Evolutionary conservation across 1,140 invertebrate species (phyloP).

Genomic region (Acromyrmex charruanus): DNA sequence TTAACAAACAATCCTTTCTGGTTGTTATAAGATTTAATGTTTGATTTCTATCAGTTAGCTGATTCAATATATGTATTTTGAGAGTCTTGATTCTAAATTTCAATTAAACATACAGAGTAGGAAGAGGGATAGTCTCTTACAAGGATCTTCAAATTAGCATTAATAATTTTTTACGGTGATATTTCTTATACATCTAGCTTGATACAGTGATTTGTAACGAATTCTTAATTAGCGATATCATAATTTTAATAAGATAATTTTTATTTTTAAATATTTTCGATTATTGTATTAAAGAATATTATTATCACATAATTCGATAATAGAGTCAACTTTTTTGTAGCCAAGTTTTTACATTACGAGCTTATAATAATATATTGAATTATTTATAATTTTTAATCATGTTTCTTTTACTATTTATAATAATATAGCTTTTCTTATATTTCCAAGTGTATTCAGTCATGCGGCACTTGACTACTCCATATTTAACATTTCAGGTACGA

Average conservation of each 20-base stretch:
- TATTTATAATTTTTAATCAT: not conserved
- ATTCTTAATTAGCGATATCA: not conserved
- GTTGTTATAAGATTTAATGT: not conserved
- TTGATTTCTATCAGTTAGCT: not conserved
- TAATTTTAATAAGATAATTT: not conserved
- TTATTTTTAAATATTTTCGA: not conserved
- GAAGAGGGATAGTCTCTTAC: too few species aligned
- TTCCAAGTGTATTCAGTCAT: slow-evolving; percentile 6
- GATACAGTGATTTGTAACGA: not conserved
- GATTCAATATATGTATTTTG: not conserved
- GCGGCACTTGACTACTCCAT: not conserved
- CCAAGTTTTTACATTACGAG: not conserved
- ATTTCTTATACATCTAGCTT: not conserved
- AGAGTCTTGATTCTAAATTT: too few species aligned
- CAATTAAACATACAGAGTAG: too few species aligned
- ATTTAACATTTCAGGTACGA: slow-evolving; percentile 22
- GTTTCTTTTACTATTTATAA: not conserved
- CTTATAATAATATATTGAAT: not conserved
- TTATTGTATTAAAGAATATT: not conserved
- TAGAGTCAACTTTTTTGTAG: not conserved
- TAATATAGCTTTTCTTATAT: not conserved
- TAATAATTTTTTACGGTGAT: too few species aligned
- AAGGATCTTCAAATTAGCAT: too few species aligned
- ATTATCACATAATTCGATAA: not conserved
- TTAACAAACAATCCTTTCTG: slow-evolving; percentile 48